Evolutionary conservation across 2,888 invertebrate genomes (phyloP).

Genomic region (Adelognathus sp.): DNA sequence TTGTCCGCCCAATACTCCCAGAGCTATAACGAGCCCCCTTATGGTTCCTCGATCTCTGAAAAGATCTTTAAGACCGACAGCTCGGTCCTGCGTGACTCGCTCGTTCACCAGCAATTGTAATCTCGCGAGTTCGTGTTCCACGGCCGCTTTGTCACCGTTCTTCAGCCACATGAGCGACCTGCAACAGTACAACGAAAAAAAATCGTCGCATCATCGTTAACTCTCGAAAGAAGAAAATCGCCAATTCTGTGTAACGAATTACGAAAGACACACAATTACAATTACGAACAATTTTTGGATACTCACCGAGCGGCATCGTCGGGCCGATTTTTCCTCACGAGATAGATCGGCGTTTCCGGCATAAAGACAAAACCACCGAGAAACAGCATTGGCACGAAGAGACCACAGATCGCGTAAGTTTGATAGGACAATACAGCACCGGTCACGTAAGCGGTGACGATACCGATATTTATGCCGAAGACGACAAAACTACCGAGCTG

Average conservation of each 20-base stretch:
- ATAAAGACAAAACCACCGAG: constrained; percentile 79
- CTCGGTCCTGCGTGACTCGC: constrained; percentile 48
- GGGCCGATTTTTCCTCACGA: constrained; percentile 76
- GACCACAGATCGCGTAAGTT: constrained; percentile 79
- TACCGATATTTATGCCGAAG: constrained; percentile 81
- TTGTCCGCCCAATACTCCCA: constrained; percentile 79
- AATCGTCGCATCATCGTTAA: background rate
- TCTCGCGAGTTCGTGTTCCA: constrained; percentile 70
- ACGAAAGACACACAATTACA: background rate
- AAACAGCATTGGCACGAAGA: constrained; percentile 79
- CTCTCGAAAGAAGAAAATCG: background rate
- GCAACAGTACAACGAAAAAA: background rate
- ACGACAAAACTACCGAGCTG: constrained; percentile 83
- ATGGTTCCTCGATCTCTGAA: constrained; percentile 76
- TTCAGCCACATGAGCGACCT: constrained; percentile 75
- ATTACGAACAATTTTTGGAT: background rate
- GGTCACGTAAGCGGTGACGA: constrained; percentile 78
- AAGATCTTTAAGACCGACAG: constrained; percentile 75
- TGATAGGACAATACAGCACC: constrained; percentile 81
- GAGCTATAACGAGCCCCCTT: constrained; percentile 76
- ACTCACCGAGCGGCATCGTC: constrained; percentile 78
- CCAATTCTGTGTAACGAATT: background rate
- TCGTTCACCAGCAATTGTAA: constrained; percentile 70
- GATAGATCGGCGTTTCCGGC: constrained; percentile 84
- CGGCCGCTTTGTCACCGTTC: constrained; percentile 68